Percentiles rank a stretch among this genome's conserved stretches.
Evolutionary conservation across 1,140 invertebrate genomes (phyloP).

Genomic region (Globodera ellingtonae): DNA sequence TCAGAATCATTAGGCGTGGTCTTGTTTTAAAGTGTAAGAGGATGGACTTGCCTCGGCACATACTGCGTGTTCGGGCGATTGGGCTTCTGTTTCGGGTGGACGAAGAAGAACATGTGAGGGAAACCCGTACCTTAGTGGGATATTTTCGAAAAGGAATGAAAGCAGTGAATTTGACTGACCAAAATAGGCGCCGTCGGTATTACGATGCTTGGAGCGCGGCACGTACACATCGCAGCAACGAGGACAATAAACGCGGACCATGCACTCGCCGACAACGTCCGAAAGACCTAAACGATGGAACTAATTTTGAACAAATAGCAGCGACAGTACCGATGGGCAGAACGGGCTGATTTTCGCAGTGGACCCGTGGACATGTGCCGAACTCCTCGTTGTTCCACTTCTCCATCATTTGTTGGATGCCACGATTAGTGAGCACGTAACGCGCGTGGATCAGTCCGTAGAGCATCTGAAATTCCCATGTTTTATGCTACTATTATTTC

Average conservation of each 20-base stretch:
- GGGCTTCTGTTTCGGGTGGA: conserved; percentile 97
- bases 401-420: conserved; percentile 93
- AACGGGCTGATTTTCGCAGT: conserved; percentile 96
- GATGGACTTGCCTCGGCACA: conserved; percentile 75
- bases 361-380: conserved; percentile 87
- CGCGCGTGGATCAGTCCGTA: conserved; percentile 98
- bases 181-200: conserved; percentile 98
- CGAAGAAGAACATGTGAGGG: conserved; percentile 91
- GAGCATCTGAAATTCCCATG: conserved; percentile 77
- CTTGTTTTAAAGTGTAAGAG: no score
- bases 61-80: conserved; percentile 94
- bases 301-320: not conserved
- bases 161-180: conserved; percentile 72
- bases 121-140: conserved; percentile 32
- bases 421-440: conserved; percentile 98
- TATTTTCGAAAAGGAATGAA: not conserved
- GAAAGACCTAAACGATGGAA: conserved; percentile 77
- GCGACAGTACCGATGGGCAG: conserved; percentile 81
- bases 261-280: conserved; percentile 96
- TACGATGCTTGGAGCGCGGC: conserved; percentile 97
- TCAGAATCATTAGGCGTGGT: not conserved
- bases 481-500: not conserved
- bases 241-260: conserved; percentile 99
- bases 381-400: conserved; percentile 99
- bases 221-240: conserved; percentile 99